Evolutionary conservation across 2,113 vertebrate species (phyloP).

Genomic region (Empidonax alnorum): DNA sequence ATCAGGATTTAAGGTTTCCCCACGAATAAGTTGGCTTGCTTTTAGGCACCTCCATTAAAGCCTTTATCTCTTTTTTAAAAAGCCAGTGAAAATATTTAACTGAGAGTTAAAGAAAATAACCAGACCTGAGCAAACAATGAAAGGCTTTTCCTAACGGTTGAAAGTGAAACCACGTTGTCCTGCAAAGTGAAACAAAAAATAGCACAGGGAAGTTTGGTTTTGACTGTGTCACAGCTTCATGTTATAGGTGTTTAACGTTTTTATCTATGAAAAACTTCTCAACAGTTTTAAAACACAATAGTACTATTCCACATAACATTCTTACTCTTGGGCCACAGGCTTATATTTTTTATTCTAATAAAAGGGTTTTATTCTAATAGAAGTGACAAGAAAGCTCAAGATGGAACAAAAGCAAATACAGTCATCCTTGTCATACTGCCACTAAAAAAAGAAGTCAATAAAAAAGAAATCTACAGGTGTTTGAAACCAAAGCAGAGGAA

Average conservation of each 20-base stretch:
- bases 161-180: not conserved
- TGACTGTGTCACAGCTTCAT: rapidly evolving
- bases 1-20: not conserved
- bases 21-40: not conserved
- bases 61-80: not conserved
- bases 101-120: not conserved
- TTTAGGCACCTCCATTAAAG: not conserved
- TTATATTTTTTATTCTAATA: not conserved
- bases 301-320: not conserved
- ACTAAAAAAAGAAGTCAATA: not conserved
- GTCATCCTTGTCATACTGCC: not conserved
- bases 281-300: not conserved
- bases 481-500: not conserved
- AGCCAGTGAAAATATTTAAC: not conserved
- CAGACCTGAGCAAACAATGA: not conserved
- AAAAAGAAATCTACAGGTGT: not conserved
- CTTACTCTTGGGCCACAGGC: rapidly evolving
- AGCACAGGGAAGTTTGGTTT: not conserved
- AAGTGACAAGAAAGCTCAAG: not conserved
- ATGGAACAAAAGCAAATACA: not conserved
- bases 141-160: not conserved
- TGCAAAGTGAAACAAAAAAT: not conserved
- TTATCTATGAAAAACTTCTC: not conserved
- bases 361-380: not conserved
- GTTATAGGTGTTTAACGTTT: rapidly evolving